Percentiles rank a stretch among this genome's conserved stretches.
phyloP scores from a whole-genome alignment of 92 coral and sea anemone genomes.

The Isaurus tuberculatus region DNA sequence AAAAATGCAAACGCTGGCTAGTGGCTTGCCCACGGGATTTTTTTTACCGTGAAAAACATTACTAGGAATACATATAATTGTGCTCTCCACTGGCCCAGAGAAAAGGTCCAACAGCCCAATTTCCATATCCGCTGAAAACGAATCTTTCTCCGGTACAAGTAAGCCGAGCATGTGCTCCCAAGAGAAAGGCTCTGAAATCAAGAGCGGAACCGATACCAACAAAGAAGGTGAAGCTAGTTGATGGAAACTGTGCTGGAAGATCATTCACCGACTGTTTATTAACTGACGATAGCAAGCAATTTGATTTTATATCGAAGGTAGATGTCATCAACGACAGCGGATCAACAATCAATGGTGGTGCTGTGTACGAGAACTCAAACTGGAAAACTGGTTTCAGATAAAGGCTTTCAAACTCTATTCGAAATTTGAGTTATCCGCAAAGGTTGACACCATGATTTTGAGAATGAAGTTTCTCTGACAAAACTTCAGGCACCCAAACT shows the following conservation, averaged over 20 bases:
- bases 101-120: conserved; percentile 57
- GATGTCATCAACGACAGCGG: not conserved
- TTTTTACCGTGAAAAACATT: conserved; percentile 51
- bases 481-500: conserved; percentile 9
- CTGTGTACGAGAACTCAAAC: conserved; percentile 4
- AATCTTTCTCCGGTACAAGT: conserved; percentile 47
- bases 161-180: conserved; percentile 35
- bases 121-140: conserved; percentile 67
- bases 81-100: conserved; percentile 69
- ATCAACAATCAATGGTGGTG: not conserved
- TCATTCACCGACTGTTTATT: not conserved
- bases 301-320: not conserved
- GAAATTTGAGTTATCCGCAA: conserved; percentile 43
- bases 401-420: not conserved
- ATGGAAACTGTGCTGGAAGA: not conserved
- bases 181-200: conserved; percentile 66
- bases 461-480: conserved; percentile 34
- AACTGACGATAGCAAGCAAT: not conserved
- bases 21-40: conserved; percentile 58
- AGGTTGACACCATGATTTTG: conserved; percentile 53
- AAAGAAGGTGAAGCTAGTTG: not conserved
- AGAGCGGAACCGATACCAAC: not conserved
- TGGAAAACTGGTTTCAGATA: not conserved
- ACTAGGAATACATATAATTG: conserved; percentile 67
- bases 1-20: conserved; percentile 56